A percentile compares a stretch with the other conserved stretches of the same genome.
phyloP scores from a whole-genome alignment of 2,113 vertebrate species.

The Theristicus caerulescens region DNA sequence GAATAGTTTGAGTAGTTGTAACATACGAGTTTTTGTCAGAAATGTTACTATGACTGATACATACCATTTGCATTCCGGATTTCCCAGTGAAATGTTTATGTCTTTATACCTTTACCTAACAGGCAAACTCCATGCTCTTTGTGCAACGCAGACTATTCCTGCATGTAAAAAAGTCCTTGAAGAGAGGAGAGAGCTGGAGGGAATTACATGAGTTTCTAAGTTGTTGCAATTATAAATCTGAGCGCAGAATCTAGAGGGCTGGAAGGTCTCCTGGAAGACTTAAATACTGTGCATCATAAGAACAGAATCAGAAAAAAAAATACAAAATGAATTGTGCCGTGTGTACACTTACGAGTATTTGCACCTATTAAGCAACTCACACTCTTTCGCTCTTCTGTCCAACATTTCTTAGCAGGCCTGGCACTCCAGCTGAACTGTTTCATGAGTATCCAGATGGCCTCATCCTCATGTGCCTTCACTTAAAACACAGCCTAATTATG shows the following conservation, averaged over 20 bases:
- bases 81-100: background rate
- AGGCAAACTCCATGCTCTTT: background rate
- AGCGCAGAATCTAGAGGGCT: background rate
- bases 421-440: background rate
- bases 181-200: background rate
- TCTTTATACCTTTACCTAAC: background rate
- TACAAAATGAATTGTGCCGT: background rate
- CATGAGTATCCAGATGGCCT: background rate
- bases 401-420: background rate
- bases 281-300: background rate
- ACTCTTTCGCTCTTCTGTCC: background rate
- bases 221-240: background rate
- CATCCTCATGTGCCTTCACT: background rate
- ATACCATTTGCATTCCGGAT: background rate
- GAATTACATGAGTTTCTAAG: background rate
- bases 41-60: background rate
- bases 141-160: background rate
- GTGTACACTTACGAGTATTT: background rate
- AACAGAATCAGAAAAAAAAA: background rate
- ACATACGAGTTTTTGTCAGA: background rate
- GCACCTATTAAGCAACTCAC: background rate
- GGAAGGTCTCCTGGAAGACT: background rate
- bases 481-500: background rate
- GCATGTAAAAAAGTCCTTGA: background rate
- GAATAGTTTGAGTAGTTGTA: background rate